Conservation (phyloP, 2,888 invertebrate species). For the Trissoscelio sp. region DNA sequence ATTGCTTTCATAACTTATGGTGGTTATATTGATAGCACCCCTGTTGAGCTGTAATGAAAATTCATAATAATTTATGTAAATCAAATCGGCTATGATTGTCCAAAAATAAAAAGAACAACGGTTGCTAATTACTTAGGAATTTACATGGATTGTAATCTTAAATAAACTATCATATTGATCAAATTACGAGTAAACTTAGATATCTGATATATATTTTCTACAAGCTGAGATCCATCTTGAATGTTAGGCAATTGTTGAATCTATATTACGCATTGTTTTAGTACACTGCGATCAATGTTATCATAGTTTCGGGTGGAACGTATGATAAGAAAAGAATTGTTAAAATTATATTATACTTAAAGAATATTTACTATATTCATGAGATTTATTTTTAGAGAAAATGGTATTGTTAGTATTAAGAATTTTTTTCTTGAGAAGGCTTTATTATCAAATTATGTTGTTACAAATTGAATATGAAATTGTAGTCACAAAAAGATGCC, state of each 20-base stretch:
- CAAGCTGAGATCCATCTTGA: neutral
- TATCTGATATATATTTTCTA: neutral
- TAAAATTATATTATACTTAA: neutral
- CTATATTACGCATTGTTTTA: neutral
- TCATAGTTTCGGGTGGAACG: neutral
- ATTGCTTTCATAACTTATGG: constrained; percentile 15
- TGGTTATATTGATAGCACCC: constrained; percentile 11
- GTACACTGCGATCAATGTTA: neutral
- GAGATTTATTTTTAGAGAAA: too few relatives aligned
- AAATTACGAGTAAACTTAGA: neutral
- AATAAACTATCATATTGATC: neutral
- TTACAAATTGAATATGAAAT: too few relatives aligned
- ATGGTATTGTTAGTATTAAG: neutral
- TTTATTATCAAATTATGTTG: too few relatives aligned
- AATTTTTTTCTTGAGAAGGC: too few relatives aligned
- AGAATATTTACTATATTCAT: too few relatives aligned
- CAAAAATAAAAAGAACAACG: neutral
- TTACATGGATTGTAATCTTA: constrained; percentile 4
- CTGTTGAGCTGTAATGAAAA: neutral
- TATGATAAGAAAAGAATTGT: neutral
- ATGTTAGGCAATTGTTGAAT: neutral
- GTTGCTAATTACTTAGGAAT: constrained; percentile 1
- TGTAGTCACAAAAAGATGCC: too few relatives aligned
- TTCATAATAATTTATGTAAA: neutral
- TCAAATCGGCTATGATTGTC: neutral